These are phyloP conservation scores for Nanger granti DNA, from an alignment of 2,113 vertebrate genomes.

Conservation along the genomic window DNA sequence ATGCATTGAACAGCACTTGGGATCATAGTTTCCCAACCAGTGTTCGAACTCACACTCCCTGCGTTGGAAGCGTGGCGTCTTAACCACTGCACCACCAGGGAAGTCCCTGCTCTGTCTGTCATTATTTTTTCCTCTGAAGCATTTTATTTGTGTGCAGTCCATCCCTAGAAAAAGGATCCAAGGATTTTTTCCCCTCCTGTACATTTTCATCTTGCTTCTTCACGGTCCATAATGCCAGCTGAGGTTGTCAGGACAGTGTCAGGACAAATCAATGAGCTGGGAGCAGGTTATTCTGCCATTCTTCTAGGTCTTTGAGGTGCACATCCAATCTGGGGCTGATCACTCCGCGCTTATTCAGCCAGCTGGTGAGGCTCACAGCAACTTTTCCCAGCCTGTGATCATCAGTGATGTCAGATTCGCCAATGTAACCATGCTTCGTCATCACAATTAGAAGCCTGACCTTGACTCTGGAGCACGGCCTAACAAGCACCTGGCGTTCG, in stretches of 20 bases:
- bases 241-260: neutral
- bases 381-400: neutral
- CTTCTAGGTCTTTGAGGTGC: neutral
- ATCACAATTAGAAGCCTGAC: neutral
- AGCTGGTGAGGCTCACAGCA: neutral
- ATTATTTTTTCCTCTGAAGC: neutral
- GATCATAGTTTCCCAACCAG: neutral
- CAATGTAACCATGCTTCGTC: neutral
- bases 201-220: neutral
- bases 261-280: neutral
- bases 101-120: neutral
- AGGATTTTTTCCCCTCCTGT: neutral
- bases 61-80: accelerated
- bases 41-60: neutral
- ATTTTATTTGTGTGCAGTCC: neutral
- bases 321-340: neutral
- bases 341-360: neutral
- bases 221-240: neutral
- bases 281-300: neutral
- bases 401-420: neutral
- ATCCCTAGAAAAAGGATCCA: neutral
- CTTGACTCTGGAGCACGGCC: neutral
- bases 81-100: neutral
- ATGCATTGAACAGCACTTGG: neutral
- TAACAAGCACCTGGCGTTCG: neutral